Evolutionary conservation across 2,113 vertebrate species (phyloP), one percentile per base, ranked within the genome.

Genomic region (Theropithecus gelada): DNA sequence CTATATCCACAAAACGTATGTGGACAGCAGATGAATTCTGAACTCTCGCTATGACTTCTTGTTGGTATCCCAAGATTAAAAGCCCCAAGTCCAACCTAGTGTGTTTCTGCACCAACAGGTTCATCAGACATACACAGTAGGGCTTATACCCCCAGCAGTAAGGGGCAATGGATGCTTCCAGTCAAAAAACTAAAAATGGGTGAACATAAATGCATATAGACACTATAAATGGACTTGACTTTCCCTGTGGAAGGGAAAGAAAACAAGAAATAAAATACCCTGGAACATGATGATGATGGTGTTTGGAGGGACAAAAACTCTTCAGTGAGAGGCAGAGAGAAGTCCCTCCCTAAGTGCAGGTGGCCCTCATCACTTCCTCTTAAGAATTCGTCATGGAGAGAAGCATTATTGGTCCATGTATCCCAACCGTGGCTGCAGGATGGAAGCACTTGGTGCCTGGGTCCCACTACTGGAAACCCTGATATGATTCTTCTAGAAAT

Each of bases 401-500:
- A 40, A 3, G 27, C 1, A 3, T 5, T 64, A 35, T 38, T 8
- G 52, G 10, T 59, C n/a, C 20, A 2, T 25, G 35, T 8, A 9
- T 14, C n/a, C 83, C 57, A 17, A 23, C 22, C 0, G 3, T 3
- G 78, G 35, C 22, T 8, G 16, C 59, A 9, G 2, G 0, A 1
- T 2, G 6, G 9, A 68, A 43, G 1, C 14, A 1, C 35, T 14
- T 4, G 5, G 23, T 7, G 27, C 23, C 32, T 17, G 57, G 64
- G 35, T 48, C 5, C 27, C 7, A 30, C 16, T 16, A 6, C 32
- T 2, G 0, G 16, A n/a, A 11, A 50, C 17, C 16, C 9, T n/a
- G 30, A 23, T 40, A n/a, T 30, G n/a, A 8, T 1, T 17, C 27
- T 35, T 59, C 27, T 38, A 25, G 9, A 10, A 27, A 61, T 61